Base-by-base conservation (phyloP, 2,113 vertebrate species). In the Podocnemis expansa region DNA sequence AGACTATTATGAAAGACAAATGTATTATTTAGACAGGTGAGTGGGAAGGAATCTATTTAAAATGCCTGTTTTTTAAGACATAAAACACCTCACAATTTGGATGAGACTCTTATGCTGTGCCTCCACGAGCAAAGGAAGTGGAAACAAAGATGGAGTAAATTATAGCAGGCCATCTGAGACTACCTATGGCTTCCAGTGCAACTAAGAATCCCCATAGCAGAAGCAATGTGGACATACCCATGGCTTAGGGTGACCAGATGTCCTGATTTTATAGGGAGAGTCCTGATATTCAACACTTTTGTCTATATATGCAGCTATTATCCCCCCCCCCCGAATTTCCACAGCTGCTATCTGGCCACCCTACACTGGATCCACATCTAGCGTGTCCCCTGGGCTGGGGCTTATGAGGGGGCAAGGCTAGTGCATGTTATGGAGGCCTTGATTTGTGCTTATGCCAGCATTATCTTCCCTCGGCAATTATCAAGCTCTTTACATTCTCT, bases 131-230 rank as follows among this genome's bases (percentile, higher is more conserved):
- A 96, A 82, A 47, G 85, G 78, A 82, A 3, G 49, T 93, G 96
- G 93, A 96, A 51, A 84, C 1, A 45, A 89, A 38, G 31, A 54
- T 80, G 84, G 93, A 95, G 91, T 81, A 95, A 93, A 86, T 45
- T n/a, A 93, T 38, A 49, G 47, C 80, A 84, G 90, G n/a, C 29
- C 79, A 96, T 91, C 80, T 52, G 38, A 93, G 94, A 95, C 95
- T 96, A 54, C 73, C 82, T 73, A 17, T 51, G 54, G 92, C 85
- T 93, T 94, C 63, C 85, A 63, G 49, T 70, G 16, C 91, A 81
- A 3, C 84, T 81, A 81, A 94, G 84, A 93, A 47, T 80, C 96
- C 93, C 79, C 94, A 89, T 47, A 94, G 84, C 91, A 95, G 94
- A 96, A 96, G 96, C 86, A 85, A 75, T 49, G 38, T 38, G 82